These are phyloP conservation scores for Ranitomeya imitator DNA, from an alignment of 2,113 vertebrate species.

Conservation along the genomic window DNA sequence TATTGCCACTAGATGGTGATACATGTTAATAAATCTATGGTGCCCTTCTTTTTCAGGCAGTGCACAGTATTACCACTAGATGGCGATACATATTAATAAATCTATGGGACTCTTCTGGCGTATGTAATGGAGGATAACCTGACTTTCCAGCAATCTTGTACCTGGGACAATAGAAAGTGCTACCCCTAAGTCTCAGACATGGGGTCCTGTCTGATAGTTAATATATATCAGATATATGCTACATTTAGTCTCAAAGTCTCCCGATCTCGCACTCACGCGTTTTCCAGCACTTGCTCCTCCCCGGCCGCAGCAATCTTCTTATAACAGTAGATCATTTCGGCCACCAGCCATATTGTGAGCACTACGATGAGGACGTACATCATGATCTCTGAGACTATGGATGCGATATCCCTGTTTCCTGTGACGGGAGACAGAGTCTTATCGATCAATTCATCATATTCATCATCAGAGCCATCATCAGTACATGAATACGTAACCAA, in stretches of 20 bases:
- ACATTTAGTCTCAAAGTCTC: not conserved
- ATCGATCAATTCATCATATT: not conserved
- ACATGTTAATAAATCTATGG: not conserved
- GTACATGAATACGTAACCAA: too few relatives aligned
- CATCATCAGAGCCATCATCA: too few relatives aligned
- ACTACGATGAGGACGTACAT: constrained; percentile 92
- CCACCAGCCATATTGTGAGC: constrained; percentile 87
- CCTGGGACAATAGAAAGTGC: too few relatives aligned
- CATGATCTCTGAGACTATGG: constrained; percentile 90
- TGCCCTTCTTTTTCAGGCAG: not conserved
- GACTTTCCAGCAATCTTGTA: not conserved
- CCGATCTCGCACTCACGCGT: constrained; percentile 74
- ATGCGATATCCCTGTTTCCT: constrained; percentile 83
- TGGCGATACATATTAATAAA: not conserved
- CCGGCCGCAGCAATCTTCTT: constrained; percentile 84
- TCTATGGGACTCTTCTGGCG: not conserved
- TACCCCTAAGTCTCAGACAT: too few relatives aligned
- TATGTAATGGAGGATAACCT: not conserved
- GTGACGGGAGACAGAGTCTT: not conserved
- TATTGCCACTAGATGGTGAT: not conserved
- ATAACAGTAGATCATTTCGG: constrained; percentile 93
- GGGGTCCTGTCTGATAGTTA: too few relatives aligned
- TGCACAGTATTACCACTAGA: too few relatives aligned
- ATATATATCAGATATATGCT: too few relatives aligned
- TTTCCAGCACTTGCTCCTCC: constrained; percentile 82